These are phyloP conservation scores for Corythucha ciliata DNA, from an alignment of 2,888 invertebrate genomes.

Conservation along the genomic window DNA sequence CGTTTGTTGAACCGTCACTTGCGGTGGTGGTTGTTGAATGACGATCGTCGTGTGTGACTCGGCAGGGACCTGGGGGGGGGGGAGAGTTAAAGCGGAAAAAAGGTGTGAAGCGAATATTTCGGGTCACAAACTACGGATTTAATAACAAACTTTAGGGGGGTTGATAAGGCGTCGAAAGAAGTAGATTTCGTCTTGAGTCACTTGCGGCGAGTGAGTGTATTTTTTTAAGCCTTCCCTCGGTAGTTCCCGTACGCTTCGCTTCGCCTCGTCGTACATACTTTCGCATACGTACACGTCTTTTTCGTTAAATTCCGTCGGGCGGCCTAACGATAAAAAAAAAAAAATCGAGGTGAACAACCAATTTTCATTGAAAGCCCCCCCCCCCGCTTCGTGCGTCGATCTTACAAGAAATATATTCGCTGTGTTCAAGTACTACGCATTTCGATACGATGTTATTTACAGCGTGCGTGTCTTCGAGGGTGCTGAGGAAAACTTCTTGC, in stretches of 20 bases:
- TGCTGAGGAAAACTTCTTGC: constrained; percentile 85
- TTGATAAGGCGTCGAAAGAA: constrained; percentile 64
- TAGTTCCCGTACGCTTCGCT: constrained; percentile 63
- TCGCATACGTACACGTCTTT: constrained; percentile 88
- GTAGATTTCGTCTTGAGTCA: constrained; percentile 88
- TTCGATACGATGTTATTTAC: constrained; percentile 83
- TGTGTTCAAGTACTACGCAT: constrained; percentile 81
- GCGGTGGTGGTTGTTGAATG: too few relatives aligned
- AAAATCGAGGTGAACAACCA: background rate
- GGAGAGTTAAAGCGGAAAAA: background rate
- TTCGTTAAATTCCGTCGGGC: constrained; percentile 89
- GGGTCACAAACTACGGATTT: background rate
- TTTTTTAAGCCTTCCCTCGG: constrained; percentile 63
- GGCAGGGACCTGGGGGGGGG: background rate
- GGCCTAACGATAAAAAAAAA: constrained; percentile 48
- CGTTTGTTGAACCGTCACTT: too few relatives aligned
- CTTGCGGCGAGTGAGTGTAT: constrained; percentile 68
- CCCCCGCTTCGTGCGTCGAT: too few relatives aligned
- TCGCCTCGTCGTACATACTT: constrained; percentile 81
- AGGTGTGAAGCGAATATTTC: background rate
- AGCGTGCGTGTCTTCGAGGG: constrained; percentile 83
- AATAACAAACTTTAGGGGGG: constrained; percentile 48
- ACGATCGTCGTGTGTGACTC: too few relatives aligned
- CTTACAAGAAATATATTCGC: constrained; percentile 80
- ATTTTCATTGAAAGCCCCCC: too few relatives aligned